A percentile compares a stretch with the other conserved stretches of the same genome.
Conservation (phyloP, 2,113 vertebrate species). For the Podiceps cristatus region DNA sequence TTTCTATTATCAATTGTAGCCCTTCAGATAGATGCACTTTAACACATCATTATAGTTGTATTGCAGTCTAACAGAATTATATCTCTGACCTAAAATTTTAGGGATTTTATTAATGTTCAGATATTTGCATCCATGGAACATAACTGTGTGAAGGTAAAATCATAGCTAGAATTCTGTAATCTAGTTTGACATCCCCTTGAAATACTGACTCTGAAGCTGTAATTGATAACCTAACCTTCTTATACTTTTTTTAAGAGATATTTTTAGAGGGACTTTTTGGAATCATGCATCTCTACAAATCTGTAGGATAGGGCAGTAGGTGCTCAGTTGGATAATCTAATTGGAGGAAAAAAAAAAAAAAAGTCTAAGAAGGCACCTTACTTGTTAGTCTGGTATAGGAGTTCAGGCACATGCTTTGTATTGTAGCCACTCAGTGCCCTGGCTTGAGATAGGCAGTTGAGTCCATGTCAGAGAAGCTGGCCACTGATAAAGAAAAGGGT, state of each 20-base stretch:
- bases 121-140: not conserved
- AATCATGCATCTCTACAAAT: not conserved
- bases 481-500: conserved; percentile 4
- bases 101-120: not conserved
- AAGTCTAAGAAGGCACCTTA: not conserved
- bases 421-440: not conserved
- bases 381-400: not conserved
- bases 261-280: not conserved
- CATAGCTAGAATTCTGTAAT: not conserved
- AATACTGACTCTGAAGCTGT: not conserved
- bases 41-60: not conserved
- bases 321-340: not conserved
- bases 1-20: not conserved
- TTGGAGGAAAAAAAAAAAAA: not conserved
- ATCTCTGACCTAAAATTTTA: not conserved
- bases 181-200: not conserved
- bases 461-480: not conserved
- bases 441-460: not conserved
- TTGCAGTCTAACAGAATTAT: not conserved
- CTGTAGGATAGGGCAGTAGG: not conserved
- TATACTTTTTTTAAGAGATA: accelerated
- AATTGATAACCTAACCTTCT: not conserved
- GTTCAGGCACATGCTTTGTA: not conserved
- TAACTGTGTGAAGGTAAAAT: not conserved
- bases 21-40: not conserved